These are phyloP conservation scores for Gobio occitaniae DNA, from an alignment of 2,797 vertebrate genomes.

Conservation along the genomic window DNA sequence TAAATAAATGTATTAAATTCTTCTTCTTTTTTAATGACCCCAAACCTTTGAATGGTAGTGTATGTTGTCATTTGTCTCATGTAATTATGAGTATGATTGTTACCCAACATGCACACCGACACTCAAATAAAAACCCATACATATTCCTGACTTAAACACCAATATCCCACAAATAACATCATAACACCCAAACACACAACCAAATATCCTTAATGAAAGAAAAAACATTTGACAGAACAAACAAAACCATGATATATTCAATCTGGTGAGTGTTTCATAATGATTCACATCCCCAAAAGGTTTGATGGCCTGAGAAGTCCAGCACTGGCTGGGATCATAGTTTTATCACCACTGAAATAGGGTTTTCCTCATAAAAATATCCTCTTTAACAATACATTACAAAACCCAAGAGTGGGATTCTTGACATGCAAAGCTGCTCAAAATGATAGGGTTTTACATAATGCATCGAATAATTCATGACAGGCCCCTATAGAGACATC, in stretches of 20 bases:
- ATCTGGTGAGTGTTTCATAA: neutral
- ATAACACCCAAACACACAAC: neutral
- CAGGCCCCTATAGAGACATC: neutral
- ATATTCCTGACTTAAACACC: neutral
- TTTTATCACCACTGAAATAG: neutral
- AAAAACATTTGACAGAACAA: neutral
- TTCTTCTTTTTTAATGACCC: neutral
- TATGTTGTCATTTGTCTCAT: neutral
- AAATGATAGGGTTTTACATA: constrained; percentile 29
- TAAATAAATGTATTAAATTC: neutral
- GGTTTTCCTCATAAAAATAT: neutral
- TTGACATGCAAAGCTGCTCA: constrained; percentile 19
- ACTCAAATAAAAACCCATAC: neutral
- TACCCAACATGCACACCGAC: neutral
- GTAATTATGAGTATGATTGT: neutral
- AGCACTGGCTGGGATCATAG: neutral
- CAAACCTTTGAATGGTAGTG: neutral
- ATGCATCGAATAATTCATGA: constrained; percentile 1
- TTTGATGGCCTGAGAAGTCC: neutral
- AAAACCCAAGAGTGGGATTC: constrained; percentile 28
- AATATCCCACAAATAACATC: neutral
- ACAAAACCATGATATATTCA: constrained; percentile 1
- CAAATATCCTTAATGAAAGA: neutral
- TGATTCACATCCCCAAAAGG: neutral
- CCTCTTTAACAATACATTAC: constrained; percentile 27